These are phyloP conservation scores for Agrilus cyanescens DNA, from an alignment of 2,888 invertebrate genomes.

Conservation along the genomic window DNA sequence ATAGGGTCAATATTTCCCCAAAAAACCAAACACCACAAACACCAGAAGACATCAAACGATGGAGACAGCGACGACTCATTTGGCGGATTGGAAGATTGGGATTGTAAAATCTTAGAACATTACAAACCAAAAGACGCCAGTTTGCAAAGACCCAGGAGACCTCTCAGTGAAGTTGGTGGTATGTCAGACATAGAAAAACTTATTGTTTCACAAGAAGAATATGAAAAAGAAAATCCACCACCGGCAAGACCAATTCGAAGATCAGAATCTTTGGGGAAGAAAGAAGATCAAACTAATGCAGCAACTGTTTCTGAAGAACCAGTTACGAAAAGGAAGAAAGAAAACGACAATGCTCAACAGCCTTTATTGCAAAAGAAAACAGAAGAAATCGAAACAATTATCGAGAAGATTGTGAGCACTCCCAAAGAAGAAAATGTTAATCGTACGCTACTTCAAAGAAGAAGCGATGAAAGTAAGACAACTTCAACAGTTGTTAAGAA, in stretches of 20 bases:
- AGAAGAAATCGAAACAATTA: conserved; percentile 4
- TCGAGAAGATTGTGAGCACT: conserved; percentile 9
- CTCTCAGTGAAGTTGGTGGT: conserved; percentile 19
- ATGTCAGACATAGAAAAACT: conserved; percentile 28
- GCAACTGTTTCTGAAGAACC: not conserved
- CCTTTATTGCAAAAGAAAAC: conserved; percentile 2
- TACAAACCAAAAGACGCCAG: conserved; percentile 35
- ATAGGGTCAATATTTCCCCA: conserved; percentile 37
- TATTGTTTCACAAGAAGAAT: conserved; percentile 24
- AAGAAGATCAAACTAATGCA: conserved; percentile 9
- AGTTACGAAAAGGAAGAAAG: not conserved
- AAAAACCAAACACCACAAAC: conserved; percentile 33
- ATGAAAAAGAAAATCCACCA: conserved; percentile 15
- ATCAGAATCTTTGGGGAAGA: conserved; percentile 28
- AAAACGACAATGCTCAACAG: not conserved
- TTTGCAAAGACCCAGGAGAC: conserved; percentile 26
- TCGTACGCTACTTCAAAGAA: too few species aligned
- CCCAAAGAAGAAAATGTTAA: too few species aligned
- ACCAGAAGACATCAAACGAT: conserved; percentile 27
- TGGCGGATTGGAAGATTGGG: conserved; percentile 40
- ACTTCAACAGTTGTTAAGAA: too few species aligned
- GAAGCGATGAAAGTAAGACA: too few species aligned
- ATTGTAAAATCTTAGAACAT: conserved; percentile 36
- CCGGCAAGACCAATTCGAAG: conserved; percentile 25
- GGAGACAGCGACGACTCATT: conserved; percentile 38